A percentile compares a stretch with the other conserved stretches of the same genome.
phyloP scores from a whole-genome alignment of 2,113 vertebrate genomes.

The Anhinga anhinga region DNA sequence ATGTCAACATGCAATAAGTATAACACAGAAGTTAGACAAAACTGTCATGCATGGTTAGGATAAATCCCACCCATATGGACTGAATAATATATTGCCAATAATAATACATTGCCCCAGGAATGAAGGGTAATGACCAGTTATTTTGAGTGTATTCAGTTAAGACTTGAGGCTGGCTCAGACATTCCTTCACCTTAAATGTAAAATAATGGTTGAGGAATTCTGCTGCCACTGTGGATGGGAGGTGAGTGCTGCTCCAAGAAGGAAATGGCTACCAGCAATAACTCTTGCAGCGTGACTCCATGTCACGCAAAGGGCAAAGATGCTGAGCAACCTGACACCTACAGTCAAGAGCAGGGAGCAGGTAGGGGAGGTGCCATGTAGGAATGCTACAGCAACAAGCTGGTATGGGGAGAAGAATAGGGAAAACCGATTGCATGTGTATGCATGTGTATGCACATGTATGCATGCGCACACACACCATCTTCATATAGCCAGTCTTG shows the following conservation, averaged over 20 bases:
- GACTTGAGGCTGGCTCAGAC: not conserved
- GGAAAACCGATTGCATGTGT: not conserved
- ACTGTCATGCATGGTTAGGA: not conserved
- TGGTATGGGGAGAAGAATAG: not conserved
- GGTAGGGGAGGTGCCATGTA: not conserved
- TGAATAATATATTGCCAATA: not conserved
- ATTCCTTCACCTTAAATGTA: not conserved
- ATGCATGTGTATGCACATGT: too few relatives aligned
- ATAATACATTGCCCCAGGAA: not conserved
- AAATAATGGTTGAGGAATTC: not conserved
- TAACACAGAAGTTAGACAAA: not conserved
- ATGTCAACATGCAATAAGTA: not conserved
- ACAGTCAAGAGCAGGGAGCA: not conserved
- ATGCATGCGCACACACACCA: not conserved
- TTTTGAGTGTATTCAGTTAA: not conserved
- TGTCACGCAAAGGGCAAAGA: not conserved
- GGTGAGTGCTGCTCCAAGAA: not conserved
- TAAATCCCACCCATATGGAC: not conserved
- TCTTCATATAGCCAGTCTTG: not conserved
- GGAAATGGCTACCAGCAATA: not conserved
- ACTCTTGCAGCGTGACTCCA: not conserved
- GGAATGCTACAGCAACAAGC: not conserved
- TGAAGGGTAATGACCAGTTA: not conserved
- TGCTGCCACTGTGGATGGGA: not conserved
- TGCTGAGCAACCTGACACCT: not conserved